These are phyloP conservation scores for Nymphicus hollandicus DNA, from an alignment of 2,113 vertebrate genomes.

Conservation along the genomic window DNA sequence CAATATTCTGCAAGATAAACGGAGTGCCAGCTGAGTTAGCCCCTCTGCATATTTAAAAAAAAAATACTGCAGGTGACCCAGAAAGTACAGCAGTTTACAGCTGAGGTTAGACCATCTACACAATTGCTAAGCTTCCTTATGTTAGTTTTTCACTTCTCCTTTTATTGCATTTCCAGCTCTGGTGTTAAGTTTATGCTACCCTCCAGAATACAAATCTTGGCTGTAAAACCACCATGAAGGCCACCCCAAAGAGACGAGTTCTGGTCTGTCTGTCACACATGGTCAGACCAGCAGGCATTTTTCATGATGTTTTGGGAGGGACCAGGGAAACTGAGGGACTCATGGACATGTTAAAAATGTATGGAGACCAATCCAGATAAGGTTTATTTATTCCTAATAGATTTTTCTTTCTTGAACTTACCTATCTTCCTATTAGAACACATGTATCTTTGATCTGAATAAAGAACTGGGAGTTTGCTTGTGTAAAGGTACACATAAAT, in stretches of 20 bases:
- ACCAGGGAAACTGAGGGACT: neutral
- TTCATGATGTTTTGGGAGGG: neutral
- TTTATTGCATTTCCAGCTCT: neutral
- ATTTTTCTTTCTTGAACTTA: neutral
- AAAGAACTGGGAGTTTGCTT: neutral
- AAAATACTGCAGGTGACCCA: neutral
- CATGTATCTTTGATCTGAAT: neutral
- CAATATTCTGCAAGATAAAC: neutral
- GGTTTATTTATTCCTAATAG: neutral
- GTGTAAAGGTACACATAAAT: neutral
- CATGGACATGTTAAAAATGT: neutral
- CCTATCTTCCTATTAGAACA: neutral
- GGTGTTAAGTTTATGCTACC: neutral
- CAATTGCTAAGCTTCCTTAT: neutral
- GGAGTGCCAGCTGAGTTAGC: neutral
- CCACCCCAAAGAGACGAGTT: rapidly evolving
- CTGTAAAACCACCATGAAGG: neutral
- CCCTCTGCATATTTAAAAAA: neutral
- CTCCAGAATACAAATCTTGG: neutral
- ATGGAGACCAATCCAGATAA: neutral
- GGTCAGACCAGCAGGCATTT: neutral
- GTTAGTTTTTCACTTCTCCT: neutral
- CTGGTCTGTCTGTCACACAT: neutral
- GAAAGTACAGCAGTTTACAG: neutral
- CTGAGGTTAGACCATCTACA: neutral